A percentile compares a stretch with the other conserved stretches of the same genome.
phyloP scores from a whole-genome alignment of 2,888 invertebrate species.

The Drosophila maculinotata region DNA sequence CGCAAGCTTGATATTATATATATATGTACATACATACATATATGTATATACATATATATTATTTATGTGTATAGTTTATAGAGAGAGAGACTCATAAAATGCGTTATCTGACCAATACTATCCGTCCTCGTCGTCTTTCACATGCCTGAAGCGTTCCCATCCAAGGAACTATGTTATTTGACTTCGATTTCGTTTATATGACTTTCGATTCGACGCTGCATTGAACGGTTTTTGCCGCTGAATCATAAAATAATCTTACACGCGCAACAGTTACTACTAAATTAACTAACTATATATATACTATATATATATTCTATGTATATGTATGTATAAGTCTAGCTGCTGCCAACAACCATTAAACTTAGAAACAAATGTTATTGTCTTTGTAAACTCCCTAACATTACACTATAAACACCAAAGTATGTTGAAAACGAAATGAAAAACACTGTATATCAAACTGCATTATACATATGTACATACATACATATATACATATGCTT shows the following conservation, averaged over 20 bases:
- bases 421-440: not conserved
- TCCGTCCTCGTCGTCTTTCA: conserved; percentile 22
- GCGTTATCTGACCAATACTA: conserved; percentile 27
- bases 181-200: conserved; percentile 52
- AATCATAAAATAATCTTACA: conserved; percentile 40
- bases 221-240: conserved; percentile 34
- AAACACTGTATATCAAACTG: not conserved
- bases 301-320: conserved; percentile 6
- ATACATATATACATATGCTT: too few species aligned
- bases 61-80: conserved; percentile 21
- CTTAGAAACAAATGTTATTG: conserved; percentile 28
- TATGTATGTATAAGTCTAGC: conserved; percentile 20
- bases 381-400: conserved; percentile 17
- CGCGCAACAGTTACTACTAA: conserved; percentile 47
- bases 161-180: conserved; percentile 49
- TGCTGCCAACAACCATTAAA: conserved; percentile 30
- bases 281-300: not conserved
- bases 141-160: conserved; percentile 37
- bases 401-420: not conserved
- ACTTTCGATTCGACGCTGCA: conserved; percentile 48
- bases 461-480: too few species aligned
- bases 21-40: not conserved
- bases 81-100: conserved; percentile 31
- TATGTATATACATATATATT: too few species aligned
- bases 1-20: conserved; percentile 22